Conservation (phyloP, 1,140 invertebrate genomes). For the Zaprionus ghesquierei region DNA sequence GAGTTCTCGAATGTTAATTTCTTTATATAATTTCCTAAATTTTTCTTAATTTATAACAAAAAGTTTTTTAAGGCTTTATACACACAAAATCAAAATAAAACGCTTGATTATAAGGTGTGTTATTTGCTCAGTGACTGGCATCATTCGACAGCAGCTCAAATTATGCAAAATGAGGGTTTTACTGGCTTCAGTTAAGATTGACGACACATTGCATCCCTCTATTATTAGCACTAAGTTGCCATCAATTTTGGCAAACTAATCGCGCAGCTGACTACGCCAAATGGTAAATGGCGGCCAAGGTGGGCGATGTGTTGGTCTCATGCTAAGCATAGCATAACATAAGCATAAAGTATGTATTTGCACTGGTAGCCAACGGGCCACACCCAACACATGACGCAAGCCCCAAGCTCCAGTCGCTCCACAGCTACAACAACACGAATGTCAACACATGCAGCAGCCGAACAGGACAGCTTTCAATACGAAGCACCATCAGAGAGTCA, state of each 20-base stretch:
- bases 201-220: slow-evolving; percentile 33
- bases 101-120: no score
- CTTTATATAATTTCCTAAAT: no score
- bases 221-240: slow-evolving; percentile 77
- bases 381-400: slow-evolving; percentile 31
- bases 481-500: slow-evolving; percentile 38
- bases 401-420: background rate
- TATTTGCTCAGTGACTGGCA: slow-evolving; percentile 12
- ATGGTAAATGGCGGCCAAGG: background rate
- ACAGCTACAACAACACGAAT: slow-evolving; percentile 58
- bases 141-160: slow-evolving; percentile 38
- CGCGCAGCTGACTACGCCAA: slow-evolving; percentile 10
- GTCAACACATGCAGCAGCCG: slow-evolving; percentile 45
- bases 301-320: slow-evolving; percentile 29
- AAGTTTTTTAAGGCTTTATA: no score
- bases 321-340: slow-evolving; percentile 68
- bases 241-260: slow-evolving; percentile 81
- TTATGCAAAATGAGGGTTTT: slow-evolving; percentile 38
- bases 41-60: no score
- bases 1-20: no score
- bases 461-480: slow-evolving; percentile 41
- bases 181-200: slow-evolving; percentile 8
- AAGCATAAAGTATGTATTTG: slow-evolving; percentile 63
- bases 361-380: slow-evolving; percentile 57
- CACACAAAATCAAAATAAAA: no score